Evolutionary conservation across 2,113 vertebrate species (phyloP), one percentile per base, ranked within the genome.

Genomic region (Oncorhynchus mykiss): DNA sequence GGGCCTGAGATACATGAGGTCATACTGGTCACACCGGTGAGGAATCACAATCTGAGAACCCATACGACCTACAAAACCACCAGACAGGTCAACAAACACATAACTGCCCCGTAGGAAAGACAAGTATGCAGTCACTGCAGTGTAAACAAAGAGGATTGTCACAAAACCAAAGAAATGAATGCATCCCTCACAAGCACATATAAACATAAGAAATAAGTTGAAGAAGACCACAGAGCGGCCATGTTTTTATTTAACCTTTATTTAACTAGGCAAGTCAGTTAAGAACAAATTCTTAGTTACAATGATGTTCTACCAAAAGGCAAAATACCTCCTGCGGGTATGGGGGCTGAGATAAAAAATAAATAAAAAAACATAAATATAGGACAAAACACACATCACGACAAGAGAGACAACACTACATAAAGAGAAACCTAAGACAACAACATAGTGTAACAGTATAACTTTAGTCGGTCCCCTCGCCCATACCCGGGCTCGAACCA

Each of bases 21-120:
- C 96, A 80, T 99, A 99, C 68, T 88, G 88, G 66, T 99, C 97
- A 86, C 95, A 96, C 48, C 97, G 95, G 85, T 98, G 91, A 20
- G 97, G 97, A 72, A 99, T 76, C 14, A 98, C 73, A 2, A 99
- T 70, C 86, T 99, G 97, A 29, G 97, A 97, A 8, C 98, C 98
- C 22, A 97, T 93, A 20, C 95, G 95, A 80, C 98, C 98, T 99
- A 82, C 68, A 85, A 80, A 0, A 77, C 65, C 2, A 80, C 45
- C 0, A 72, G 49, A 87, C 72, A 24, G 3, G 9, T 72, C 54
- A 8, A 22, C 4, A 11, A 62, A 24, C n/a, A 62, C n/a, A 24
- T 62, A n/a, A 8, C 59, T 22, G n/a, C n/a, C n/a, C n/a, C 18
- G 8, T 62, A n/a, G 7, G n/a, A 62, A n/a, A 62, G n/a, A 22